These are phyloP conservation scores for Sinonovacula constricta DNA, from an alignment of 1,140 invertebrate species.

Conservation along the genomic window DNA sequence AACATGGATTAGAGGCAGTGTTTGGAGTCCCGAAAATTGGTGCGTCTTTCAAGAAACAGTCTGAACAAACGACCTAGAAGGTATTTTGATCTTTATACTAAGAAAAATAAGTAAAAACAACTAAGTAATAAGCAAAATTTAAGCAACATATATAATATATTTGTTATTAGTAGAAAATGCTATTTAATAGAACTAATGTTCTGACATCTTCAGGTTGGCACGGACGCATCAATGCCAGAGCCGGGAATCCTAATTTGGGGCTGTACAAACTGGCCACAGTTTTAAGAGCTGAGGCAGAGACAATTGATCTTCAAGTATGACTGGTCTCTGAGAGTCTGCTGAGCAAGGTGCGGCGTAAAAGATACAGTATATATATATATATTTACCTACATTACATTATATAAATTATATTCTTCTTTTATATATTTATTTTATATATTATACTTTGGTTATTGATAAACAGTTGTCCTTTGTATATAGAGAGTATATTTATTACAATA, in stretches of 20 bases:
- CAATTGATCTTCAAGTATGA: background rate
- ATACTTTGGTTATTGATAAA: too few relatives aligned
- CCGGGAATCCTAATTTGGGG: background rate
- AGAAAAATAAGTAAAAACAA: background rate
- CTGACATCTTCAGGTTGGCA: slow-evolving; percentile 1
- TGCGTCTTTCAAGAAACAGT: slow-evolving; percentile 6
- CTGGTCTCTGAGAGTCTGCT: slow-evolving; percentile 11
- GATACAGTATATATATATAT: background rate
- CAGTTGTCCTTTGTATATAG: too few relatives aligned
- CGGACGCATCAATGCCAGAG: slow-evolving; percentile 11
- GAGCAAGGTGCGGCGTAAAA: background rate
- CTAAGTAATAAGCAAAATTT: background rate
- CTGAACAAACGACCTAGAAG: slow-evolving; percentile 26
- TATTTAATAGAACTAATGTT: background rate
- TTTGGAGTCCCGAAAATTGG: too few relatives aligned
- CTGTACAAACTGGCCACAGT: background rate
- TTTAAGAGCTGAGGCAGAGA: background rate
- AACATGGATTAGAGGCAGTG: background rate
- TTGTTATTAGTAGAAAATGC: too few relatives aligned
- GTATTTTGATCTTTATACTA: too few relatives aligned
- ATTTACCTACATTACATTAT: too few relatives aligned
- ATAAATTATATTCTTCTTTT: too few relatives aligned
- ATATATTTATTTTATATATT: too few relatives aligned
- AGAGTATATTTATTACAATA: too few relatives aligned
- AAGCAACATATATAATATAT: background rate